Evolutionary conservation across 1,140 invertebrate species (phyloP).

Genomic region (Hyphantria cunea): DNA sequence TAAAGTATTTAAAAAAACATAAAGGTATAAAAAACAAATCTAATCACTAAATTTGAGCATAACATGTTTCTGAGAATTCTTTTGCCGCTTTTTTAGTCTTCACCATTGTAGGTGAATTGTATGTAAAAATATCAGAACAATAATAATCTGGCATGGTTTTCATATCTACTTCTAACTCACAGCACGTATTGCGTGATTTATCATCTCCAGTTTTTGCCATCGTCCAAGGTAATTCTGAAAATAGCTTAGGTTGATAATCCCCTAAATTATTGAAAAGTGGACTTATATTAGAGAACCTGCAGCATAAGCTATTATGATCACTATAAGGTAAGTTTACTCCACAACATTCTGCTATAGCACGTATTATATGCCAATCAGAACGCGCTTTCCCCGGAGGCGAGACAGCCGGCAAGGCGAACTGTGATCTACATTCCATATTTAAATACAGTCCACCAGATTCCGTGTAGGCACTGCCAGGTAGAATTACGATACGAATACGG

Average conservation of each 20-base stretch:
- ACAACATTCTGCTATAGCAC: constrained; percentile 59
- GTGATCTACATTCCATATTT: constrained; percentile 68
- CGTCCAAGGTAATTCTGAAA: constrained; percentile 37
- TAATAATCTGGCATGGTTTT: constrained; percentile 60
- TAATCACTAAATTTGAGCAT: constrained; percentile 17
- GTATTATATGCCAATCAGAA: constrained; percentile 68
- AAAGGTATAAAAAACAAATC: neutral
- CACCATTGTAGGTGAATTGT: constrained; percentile 66
- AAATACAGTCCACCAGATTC: constrained; percentile 79
- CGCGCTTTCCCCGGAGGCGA: constrained; percentile 66
- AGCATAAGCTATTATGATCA: constrained; percentile 47
- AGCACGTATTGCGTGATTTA: neutral
- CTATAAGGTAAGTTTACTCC: constrained; percentile 54
- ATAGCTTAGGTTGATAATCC: constrained; percentile 55
- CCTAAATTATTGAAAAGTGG: constrained; percentile 56
- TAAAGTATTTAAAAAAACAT: too few relatives aligned
- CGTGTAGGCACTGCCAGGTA: constrained; percentile 90
- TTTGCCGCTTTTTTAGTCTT: constrained; percentile 55
- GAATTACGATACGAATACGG: too few relatives aligned
- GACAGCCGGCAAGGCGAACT: constrained; percentile 62
- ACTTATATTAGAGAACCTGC: constrained; percentile 60
- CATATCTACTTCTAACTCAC: constrained; percentile 55
- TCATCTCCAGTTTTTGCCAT: too few relatives aligned
- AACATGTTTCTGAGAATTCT: constrained; percentile 43
- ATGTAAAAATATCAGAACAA: constrained; percentile 64